Base-by-base conservation (phyloP, 2,113 vertebrate species). In the Dermatemys mawii region DNA sequence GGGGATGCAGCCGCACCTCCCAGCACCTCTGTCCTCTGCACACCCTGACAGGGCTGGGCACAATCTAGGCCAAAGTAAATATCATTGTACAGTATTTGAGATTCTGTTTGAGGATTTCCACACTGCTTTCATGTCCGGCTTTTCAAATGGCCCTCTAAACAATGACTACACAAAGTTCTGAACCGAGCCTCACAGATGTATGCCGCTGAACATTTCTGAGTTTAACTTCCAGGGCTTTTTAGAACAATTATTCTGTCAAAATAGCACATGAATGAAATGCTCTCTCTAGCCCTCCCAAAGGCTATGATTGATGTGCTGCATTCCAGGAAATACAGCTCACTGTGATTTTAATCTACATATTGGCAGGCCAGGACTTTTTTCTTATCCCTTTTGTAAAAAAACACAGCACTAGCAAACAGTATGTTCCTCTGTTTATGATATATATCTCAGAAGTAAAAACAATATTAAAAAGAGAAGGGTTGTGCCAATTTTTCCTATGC, bases 161-260 rank as follows among this genome's bases (percentile, higher is more conserved):
- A 93, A 81, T 78, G 87, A 60, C 79, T 2, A 0, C 11, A 41
- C 67, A 84, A 46, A 41, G 57, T 6, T 75, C 89, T 78, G 94
- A 95, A 93, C 26, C 32, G 9, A 96, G 87, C 88, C 83, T 84
- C 89, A 88, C 51, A 93, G 92, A 95, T 11, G 44, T 85, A 94
- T 21, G 88, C 76, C 2, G 2, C 90, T 83, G 91, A 95, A 88
- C 5, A 27, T 49, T 53, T 92, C 90, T 60, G 90, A 16, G 89
- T 90, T 49, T 91, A 92, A 94, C 93, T 97, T 95, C 92, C 94
- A 93, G 93, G 90, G 88, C 67, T 91, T 94, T 21, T 57, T 87
- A 88, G 96, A 96, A 97, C 95, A 97, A 97, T 96, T 1, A 0
- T 94, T 79, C 96, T 95, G 94, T 95, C 87, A 92, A 92, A 97